A percentile compares a stretch with the other conserved stretches of the same genome.
Conservation (phyloP, 2,888 invertebrate genomes). For the Leucoptera coffeella region DNA sequence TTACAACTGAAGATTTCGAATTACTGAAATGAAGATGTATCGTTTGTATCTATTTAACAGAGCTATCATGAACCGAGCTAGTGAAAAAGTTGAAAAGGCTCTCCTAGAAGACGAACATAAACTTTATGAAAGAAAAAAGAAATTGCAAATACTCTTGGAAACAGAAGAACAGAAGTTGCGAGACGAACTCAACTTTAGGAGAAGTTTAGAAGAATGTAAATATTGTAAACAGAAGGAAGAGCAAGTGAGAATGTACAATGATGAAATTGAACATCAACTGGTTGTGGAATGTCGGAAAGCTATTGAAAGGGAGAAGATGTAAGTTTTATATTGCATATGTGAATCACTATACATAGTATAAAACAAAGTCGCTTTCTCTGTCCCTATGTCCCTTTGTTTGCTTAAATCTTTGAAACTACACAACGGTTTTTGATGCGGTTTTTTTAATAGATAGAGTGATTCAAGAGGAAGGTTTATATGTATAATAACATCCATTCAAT, state of each 20-base stretch:
- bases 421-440: no score
- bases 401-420: no score
- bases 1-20: no score
- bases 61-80: constrained; percentile 25
- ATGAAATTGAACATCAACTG: constrained; percentile 25
- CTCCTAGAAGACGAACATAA: constrained; percentile 23
- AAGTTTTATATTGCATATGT: constrained; percentile 8
- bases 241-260: constrained; percentile 14
- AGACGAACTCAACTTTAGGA: constrained; percentile 18
- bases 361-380: no score
- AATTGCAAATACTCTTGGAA: constrained; percentile 18
- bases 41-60: no score
- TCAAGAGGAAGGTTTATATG: no score
- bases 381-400: no score
- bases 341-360: no score
- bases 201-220: constrained; percentile 18
- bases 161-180: constrained; percentile 19
- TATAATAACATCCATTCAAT: no score
- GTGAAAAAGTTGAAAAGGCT: constrained; percentile 22
- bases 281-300: constrained; percentile 28
- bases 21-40: no score
- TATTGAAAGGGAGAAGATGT: constrained; percentile 37
- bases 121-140: constrained; percentile 32
- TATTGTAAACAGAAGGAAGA: constrained; percentile 14
- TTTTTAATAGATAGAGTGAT: no score